Evolutionary conservation across 1,140 invertebrate species (phyloP), one percentile per base, ranked within the genome.

Genomic region (Amyelois transitella): DNA sequence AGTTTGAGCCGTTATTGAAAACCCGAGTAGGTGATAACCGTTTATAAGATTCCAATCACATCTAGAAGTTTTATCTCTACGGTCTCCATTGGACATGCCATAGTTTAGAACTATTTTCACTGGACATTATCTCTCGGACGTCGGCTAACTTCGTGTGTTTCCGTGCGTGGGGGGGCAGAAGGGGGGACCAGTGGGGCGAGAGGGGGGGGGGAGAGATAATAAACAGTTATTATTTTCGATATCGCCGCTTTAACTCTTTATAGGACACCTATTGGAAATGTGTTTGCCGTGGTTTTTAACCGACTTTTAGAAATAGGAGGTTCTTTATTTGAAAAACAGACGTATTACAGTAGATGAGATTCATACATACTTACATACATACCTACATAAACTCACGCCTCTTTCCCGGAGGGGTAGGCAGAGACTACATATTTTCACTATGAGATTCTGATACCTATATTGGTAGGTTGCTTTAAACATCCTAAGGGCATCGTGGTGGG

Each of bases 111-210:
- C 52, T 58, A 70, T 68, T 78, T 77, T 75, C 64, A 65, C 66
- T 64, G 70, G 72, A 77, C 74, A 75, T 60, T 79, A 79, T 79
- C 76, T 65, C 19, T 80, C 75, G 74, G 74, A 64, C 55, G 72
- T 76, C 77, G 72, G 64, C 64, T 66, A 76, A 77, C 75, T 80
- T 74, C 72, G 76, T 75, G 63, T 66, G 72, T 75, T 77, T 75
- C 74, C 76, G 68, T 64, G 48, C 55, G 47, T 45, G 45, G 25
- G 49, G 44, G 58, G 10, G 43, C 52, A 38, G 3, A n/a, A 38
- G 25, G n/a, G 43, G 21, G 57, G 50, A 47, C 22, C 17, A 18
- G 7, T 18, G 21, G 14, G 14, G 44, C 17, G 18, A 3, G 18
- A 17, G 20, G 28, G 24, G 32, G 21, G 32, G 18, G 43, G 17